phyloP scores from a whole-genome alignment of 2,888 invertebrate genomes.

The Archips crataeganus region DNA sequence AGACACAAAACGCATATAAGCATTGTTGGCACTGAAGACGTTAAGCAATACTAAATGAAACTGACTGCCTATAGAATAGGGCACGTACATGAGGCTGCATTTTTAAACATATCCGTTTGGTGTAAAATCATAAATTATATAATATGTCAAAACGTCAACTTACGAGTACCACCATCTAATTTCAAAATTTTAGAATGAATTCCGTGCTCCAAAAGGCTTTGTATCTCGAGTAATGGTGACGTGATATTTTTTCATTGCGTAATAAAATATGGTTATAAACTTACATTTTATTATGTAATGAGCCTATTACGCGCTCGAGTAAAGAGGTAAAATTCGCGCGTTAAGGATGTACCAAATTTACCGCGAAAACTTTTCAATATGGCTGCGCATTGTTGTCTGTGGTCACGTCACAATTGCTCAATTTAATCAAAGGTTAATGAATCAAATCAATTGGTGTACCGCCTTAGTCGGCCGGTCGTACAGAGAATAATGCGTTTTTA shows the following conservation, averaged over 20 bases:
- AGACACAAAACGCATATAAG: too few relatives aligned
- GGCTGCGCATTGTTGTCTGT: constrained; percentile 13
- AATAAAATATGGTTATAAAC: not conserved
- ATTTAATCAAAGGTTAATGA: constrained; percentile 16
- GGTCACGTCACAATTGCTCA: constrained; percentile 34
- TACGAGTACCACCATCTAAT: constrained; percentile 6
- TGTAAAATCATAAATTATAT: too few relatives aligned
- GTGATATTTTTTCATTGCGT: constrained; percentile 10
- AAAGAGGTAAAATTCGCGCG: not conserved
- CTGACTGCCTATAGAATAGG: too few relatives aligned
- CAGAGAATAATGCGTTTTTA: constrained; percentile 76
- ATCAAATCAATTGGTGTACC: constrained; percentile 52
- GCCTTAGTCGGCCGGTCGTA: constrained; percentile 59
- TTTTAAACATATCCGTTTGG: too few relatives aligned
- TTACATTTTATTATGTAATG: not conserved
- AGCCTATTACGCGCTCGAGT: not conserved
- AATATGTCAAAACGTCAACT: not conserved
- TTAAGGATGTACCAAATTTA: not conserved
- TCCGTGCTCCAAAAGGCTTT: constrained; percentile 24
- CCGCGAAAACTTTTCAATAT: not conserved
- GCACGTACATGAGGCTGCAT: too few relatives aligned
- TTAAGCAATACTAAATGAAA: too few relatives aligned
- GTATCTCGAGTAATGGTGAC: constrained; percentile 29
- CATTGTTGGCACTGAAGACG: too few relatives aligned
- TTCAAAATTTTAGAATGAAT: constrained; percentile 6